Base-by-base conservation (phyloP, 2,797 vertebrate species). In the Thunnus albacares region DNA sequence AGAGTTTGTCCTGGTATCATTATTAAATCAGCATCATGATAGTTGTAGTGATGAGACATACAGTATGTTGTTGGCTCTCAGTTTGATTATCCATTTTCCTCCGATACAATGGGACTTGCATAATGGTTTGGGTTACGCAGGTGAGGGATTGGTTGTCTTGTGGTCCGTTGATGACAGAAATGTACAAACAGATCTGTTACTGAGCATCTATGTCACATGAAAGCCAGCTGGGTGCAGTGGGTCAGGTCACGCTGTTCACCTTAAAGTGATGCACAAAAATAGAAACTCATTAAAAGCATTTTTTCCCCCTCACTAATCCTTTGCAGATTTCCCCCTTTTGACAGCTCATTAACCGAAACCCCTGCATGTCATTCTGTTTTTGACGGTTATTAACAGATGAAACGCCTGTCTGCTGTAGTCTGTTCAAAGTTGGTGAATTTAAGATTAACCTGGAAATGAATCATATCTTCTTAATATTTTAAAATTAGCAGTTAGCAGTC, bases 231-330 rank as follows among this genome's bases (percentile, higher is more conserved):
- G 15, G 75, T 70, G 71, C 72, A 69, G 71, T 71, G 57, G 79
- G 76, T 79, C 72, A 72, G 74, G 24, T 66, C 43, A 14, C 15
- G 58, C 66, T 66, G 70, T 85, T 88, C 75, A 88, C 70, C 82
- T 85, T 73, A 83, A 80, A 74, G 72, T 45, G 8, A 72, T 5
- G 33, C 70, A 81, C 84, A 70, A 77, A 91, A 92, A 90, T 90
- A 88, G 85, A 90, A 90, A 88, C 68, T 87, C 85, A 87, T 87
- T 87, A 79, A 85, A 89, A 83, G 30, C 38, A 38, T 12, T 43
- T 73, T 80, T 82, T 80, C 80, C 76, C 72, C 60, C 47, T 57
- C 63, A 20, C 24, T 90, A 89, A 91, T 90, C 80, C 81, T 82
- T 68, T 55, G 49, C 74, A 88, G 79, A 86, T 77, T 87, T 72